Conservation (phyloP, 2,113 vertebrate species). For the Morone chrysops region DNA sequence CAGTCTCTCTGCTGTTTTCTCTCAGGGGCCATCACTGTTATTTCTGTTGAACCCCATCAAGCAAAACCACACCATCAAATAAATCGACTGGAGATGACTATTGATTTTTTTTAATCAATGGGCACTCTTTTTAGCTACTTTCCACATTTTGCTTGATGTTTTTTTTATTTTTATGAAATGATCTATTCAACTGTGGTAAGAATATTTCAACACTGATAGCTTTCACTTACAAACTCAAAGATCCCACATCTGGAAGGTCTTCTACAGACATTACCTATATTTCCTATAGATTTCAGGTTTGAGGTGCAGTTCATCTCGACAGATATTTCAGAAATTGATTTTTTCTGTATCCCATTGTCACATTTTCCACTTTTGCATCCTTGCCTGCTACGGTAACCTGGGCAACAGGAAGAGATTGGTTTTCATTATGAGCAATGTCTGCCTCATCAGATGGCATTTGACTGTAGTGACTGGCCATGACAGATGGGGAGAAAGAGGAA, state of each 20-base stretch:
- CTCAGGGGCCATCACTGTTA: too few relatives aligned
- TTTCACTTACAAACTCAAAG: too few relatives aligned
- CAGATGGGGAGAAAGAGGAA: not conserved
- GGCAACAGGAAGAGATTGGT: not conserved
- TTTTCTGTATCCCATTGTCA: not conserved
- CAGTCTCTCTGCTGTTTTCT: not conserved
- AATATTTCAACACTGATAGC: too few relatives aligned
- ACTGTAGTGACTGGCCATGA: not conserved
- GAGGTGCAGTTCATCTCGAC: not conserved
- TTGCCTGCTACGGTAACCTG: not conserved
- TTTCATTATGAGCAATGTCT: not conserved
- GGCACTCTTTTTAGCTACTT: not conserved
- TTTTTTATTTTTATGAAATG: not conserved
- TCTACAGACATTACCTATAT: not conserved
- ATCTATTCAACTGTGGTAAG: too few relatives aligned
- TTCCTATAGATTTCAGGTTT: not conserved
- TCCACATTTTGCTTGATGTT: not conserved
- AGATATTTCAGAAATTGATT: not conserved
- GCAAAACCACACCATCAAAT: not conserved
- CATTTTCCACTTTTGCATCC: not conserved
- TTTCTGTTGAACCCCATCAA: not conserved
- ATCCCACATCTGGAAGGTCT: not conserved
- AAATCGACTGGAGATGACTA: not conserved
- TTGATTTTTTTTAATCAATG: not conserved
- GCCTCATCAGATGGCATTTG: not conserved